Evolutionary conservation across 2,797 vertebrate species (phyloP).

Genomic region (Nasua narica): DNA sequence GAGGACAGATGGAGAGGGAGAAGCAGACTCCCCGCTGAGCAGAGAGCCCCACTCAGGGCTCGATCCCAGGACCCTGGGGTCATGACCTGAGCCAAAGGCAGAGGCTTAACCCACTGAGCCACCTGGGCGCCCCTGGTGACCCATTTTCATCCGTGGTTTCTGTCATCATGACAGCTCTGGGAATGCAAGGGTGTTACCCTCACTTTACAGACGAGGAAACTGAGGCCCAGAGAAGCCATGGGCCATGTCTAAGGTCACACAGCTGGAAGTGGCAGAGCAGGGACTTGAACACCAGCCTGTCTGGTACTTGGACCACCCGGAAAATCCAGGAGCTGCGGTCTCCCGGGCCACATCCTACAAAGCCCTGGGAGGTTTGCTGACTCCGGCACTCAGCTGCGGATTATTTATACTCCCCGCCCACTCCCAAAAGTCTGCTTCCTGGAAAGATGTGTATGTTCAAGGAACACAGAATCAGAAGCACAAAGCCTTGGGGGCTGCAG

Average conservation of each 20-base stretch:
- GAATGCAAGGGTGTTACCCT: neutral
- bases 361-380: neutral
- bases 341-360: accelerated
- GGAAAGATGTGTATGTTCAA: neutral
- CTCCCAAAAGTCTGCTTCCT: neutral
- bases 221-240: neutral
- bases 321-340: neutral
- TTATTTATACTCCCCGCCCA: neutral
- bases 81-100: neutral
- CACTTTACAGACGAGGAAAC: neutral
- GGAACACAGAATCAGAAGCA: neutral
- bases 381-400: neutral
- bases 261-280: neutral
- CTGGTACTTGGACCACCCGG: neutral
- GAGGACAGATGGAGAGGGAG: neutral
- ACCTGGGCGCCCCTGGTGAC: neutral
- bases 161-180: neutral
- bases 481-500: neutral
- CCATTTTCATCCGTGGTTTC: neutral
- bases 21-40: neutral
- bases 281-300: neutral
- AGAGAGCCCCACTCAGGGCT: neutral
- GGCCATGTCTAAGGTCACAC: neutral
- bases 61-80: neutral
- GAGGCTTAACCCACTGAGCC: neutral